Percentiles rank a stretch among this genome's conserved stretches.
Evolutionary conservation across 2,797 vertebrate genomes (phyloP).

Genomic region (Eidolon dupreanum): DNA sequence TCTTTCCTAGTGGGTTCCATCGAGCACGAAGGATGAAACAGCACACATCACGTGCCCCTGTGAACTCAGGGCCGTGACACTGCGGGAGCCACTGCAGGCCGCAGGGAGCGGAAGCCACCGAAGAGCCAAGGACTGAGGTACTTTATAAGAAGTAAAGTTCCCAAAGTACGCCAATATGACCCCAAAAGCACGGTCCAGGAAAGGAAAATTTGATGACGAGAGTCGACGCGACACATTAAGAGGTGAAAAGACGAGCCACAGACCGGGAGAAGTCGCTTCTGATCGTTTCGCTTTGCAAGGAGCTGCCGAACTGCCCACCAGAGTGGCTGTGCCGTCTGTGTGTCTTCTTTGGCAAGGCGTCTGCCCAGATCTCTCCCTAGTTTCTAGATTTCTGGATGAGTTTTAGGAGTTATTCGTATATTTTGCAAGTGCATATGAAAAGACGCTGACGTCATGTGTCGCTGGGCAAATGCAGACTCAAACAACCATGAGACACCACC

Average conservation of each 20-base stretch:
- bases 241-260: neutral
- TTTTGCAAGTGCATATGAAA: neutral
- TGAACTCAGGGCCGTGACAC: neutral
- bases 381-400: neutral
- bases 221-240: neutral
- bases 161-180: too few relatives aligned
- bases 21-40: fast-evolving
- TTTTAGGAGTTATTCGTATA: neutral
- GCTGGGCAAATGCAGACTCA: too few relatives aligned
- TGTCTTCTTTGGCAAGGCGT: neutral
- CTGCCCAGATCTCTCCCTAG: neutral
- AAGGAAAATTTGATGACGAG: neutral
- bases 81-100: too few relatives aligned
- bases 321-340: neutral
- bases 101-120: too few relatives aligned
- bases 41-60: neutral
- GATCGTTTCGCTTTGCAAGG: too few relatives aligned
- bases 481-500: neutral
- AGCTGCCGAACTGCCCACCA: fast-evolving
- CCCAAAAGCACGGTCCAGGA: too few relatives aligned
- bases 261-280: neutral
- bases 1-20: neutral
- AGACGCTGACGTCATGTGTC: neutral
- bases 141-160: neutral
- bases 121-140: neutral